phyloP scores from a whole-genome alignment of 2,888 invertebrate genomes.

The Cinara cedri region DNA sequence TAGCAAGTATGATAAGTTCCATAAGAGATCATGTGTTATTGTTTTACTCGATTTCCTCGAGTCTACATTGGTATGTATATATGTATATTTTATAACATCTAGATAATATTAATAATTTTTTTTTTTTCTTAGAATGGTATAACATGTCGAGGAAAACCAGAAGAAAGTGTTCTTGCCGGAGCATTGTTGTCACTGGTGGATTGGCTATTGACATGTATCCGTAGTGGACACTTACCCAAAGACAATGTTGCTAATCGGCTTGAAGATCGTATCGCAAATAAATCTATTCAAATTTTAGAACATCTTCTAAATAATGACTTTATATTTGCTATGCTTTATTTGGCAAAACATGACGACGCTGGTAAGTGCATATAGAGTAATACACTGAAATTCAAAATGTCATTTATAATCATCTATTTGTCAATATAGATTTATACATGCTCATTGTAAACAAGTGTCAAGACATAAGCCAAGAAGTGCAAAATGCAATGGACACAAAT shows the following conservation, averaged over 20 bases:
- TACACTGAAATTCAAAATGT: not conserved
- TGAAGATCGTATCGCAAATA: slow-evolving; percentile 48
- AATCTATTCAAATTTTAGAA: slow-evolving; percentile 33
- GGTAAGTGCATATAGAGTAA: slow-evolving; percentile 67
- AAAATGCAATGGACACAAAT: slow-evolving; percentile 43
- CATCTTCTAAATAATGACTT: slow-evolving; percentile 71
- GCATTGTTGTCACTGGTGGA: slow-evolving; percentile 81
- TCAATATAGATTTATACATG: slow-evolving; percentile 66
- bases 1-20: slow-evolving; percentile 84
- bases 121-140: slow-evolving; percentile 64
- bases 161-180: slow-evolving; percentile 83
- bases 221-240: slow-evolving; percentile 63
- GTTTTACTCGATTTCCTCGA: slow-evolving; percentile 86
- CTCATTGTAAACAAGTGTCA: slow-evolving; percentile 78
- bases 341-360: slow-evolving; percentile 81
- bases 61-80: slow-evolving; percentile 66
- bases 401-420: not conserved
- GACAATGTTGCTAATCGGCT: slow-evolving; percentile 28
- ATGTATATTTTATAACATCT: not conserved
- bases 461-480: slow-evolving; percentile 69
- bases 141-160: slow-evolving; percentile 80
- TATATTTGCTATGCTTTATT: slow-evolving; percentile 79
- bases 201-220: slow-evolving; percentile 77
- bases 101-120: too few relatives aligned
- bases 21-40: slow-evolving; percentile 85